Evolutionary conservation across 1,140 invertebrate species (phyloP), one percentile per base, ranked within the genome.

Genomic region (Drosophila neocordata): DNA sequence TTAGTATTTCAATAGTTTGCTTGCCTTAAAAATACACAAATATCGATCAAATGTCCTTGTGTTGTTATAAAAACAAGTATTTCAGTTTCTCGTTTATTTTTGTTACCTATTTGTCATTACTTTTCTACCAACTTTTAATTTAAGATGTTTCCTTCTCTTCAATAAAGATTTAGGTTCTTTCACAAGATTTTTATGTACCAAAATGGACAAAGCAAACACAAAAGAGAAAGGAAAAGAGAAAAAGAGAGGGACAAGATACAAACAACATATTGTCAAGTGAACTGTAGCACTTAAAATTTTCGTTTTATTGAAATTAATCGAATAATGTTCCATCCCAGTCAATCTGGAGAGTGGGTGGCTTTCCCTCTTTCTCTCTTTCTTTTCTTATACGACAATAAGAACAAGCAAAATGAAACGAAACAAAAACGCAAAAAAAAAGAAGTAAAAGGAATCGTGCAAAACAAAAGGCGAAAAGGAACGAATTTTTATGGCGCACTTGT

Each of bases 251-350:
- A 8, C 2, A 20, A 20, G 41, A 20, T 7, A 48, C 41, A 53
- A 31, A 18, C 53, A 56, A 31, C 53, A 56, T 56, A 56, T 56
- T 56, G 53, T 56, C 53, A 48, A 48, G 4, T 22, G 27, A 48
- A 18, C 59, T 51, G 57, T 53, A 34, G 51, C 64, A 62, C 57
- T 70, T 67, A 60, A 69, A 87, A 81, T 65, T 70, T 87, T 69
- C 65, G 65, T 88, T 85, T 79, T 88, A 85, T 85, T 85, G 82
- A 88, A 85, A 85, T 85, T 82, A 85, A 88, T 88, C 82, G 82
- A 85, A 88, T 69, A 64, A 77, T 77, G 71, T 27, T 59, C 31
- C 67, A 77, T 69, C 62, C 62, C 70, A 75, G 37, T 37, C 7
- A 8, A 58, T 31, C 60, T 48, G 24, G 4, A 27, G 35, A 20